phyloP scores from a whole-genome alignment of 2,888 invertebrate genomes.

The Proisotoma minuta region DNA sequence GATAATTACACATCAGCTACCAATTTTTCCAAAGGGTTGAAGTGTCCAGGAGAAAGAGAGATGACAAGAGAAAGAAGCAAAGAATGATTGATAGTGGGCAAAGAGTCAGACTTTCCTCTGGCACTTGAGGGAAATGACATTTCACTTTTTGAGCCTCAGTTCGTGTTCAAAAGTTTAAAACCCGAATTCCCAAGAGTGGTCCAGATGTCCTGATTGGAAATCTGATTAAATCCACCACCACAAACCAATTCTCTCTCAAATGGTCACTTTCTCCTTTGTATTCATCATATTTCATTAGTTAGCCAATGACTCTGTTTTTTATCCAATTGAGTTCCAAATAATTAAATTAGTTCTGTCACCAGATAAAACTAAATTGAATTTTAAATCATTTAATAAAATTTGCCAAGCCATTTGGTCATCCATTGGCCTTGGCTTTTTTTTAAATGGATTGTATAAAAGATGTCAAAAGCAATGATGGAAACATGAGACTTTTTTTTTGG shows the following conservation, averaged over 20 bases:
- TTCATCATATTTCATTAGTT: too few species aligned
- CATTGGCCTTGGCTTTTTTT: too few species aligned
- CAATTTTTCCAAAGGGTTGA: constrained; percentile 1
- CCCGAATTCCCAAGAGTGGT: constrained; percentile 10
- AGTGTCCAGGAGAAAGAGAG: constrained; percentile 3
- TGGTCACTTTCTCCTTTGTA: constrained; percentile 1
- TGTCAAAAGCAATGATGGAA: too few species aligned
- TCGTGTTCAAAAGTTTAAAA: constrained; percentile 13
- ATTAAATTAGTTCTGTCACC: too few species aligned
- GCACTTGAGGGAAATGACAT: constrained; percentile 10
- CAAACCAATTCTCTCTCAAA: not conserved
- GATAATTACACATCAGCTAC: not conserved
- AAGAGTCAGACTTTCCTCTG: not conserved
- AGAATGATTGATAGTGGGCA: not conserved
- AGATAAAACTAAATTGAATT: too few species aligned
- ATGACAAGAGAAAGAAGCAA: too few species aligned
- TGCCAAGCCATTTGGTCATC: too few species aligned
- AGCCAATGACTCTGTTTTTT: too few species aligned
- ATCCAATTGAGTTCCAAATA: too few species aligned
- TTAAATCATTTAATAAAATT: too few species aligned
- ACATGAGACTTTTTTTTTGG: too few species aligned
- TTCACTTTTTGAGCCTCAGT: constrained; percentile 12
- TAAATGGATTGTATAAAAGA: too few species aligned
- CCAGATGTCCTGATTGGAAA: constrained; percentile 13
- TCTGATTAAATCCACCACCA: constrained; percentile 12